Percentiles rank a stretch among this genome's conserved stretches.
Evolutionary conservation across 2,113 vertebrate species (phyloP).

Genomic region (Struthidea cinerea): DNA sequence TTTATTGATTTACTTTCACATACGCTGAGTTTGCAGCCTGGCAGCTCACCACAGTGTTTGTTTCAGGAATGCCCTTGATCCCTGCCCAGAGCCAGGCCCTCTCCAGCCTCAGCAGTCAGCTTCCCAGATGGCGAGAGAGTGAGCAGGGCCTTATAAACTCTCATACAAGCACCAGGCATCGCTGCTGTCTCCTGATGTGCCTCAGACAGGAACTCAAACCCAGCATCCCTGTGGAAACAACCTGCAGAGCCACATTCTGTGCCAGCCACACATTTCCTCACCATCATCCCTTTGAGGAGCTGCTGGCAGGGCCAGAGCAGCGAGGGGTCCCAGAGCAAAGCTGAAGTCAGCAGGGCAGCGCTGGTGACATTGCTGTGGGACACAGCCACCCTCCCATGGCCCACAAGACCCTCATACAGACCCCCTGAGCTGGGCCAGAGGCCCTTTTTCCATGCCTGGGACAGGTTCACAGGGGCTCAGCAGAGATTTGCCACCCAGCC

Average conservation of each 20-base stretch:
- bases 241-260: background rate
- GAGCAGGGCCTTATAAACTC: background rate
- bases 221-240: background rate
- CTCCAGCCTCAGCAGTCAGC: background rate
- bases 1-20: background rate
- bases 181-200: accelerated
- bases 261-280: background rate
- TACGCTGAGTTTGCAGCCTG: background rate
- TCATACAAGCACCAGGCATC: accelerated
- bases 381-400: background rate
- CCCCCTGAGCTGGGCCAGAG: background rate
- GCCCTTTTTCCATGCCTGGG: no score
- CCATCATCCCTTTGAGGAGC: background rate
- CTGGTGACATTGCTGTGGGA: background rate
- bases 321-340: accelerated
- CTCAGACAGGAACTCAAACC: background rate
- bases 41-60: background rate
- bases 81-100: background rate
- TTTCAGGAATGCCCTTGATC: background rate
- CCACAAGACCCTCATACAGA: accelerated
- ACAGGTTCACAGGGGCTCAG: background rate
- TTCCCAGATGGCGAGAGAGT: accelerated
- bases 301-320: background rate
- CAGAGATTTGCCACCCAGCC: background rate
- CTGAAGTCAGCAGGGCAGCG: accelerated